phyloP scores from a whole-genome alignment of 1,140 invertebrate species.

The Drosophila saltans region DNA sequence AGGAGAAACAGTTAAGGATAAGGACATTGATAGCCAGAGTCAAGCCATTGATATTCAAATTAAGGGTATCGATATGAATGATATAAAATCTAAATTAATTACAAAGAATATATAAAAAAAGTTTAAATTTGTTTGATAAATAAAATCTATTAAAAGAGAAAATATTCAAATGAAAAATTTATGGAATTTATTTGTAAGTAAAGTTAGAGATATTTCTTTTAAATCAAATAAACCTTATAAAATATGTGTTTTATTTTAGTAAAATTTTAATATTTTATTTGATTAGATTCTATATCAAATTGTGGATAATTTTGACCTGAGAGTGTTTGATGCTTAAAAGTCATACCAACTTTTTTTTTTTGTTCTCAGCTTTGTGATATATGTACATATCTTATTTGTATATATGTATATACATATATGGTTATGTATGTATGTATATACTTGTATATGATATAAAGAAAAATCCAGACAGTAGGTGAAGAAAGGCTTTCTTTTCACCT shows the following conservation, averaged over 20 bases:
- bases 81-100: constrained; percentile 6
- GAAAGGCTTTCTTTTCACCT: constrained; percentile 49
- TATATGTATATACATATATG: too few species aligned
- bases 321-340: background rate
- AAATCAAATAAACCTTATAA: too few species aligned
- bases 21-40: background rate
- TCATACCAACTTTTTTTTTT: background rate
- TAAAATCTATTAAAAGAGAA: too few species aligned
- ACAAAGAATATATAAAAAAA: background rate
- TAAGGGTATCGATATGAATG: constrained; percentile 6
- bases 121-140: too few species aligned
- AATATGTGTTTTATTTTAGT: too few species aligned
- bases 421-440: too few species aligned
- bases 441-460: background rate
- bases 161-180: too few species aligned
- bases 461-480: constrained; percentile 23
- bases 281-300: background rate
- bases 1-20: background rate
- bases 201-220: too few species aligned
- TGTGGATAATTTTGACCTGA: background rate
- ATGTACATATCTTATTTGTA: too few species aligned
- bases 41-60: constrained; percentile 31
- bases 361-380: too few species aligned
- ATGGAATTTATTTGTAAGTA: too few species aligned
- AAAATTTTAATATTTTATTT: too few species aligned